phyloP scores from a whole-genome alignment of 2,888 invertebrate species.

The Pachymerium ferrugineum region DNA sequence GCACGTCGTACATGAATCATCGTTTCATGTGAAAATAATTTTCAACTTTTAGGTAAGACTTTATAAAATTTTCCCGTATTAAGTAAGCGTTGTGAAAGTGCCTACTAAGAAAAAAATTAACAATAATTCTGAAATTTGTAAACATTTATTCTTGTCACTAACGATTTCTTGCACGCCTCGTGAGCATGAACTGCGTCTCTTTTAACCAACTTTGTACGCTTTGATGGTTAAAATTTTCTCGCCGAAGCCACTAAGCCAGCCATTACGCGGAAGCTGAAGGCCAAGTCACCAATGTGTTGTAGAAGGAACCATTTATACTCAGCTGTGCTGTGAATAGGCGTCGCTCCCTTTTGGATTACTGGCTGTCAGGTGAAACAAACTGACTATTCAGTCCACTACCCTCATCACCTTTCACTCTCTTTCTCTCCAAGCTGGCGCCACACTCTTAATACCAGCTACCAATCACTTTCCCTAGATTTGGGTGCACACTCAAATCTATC shows the following conservation, averaged over 20 bases:
- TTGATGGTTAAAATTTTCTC: slow-evolving; percentile 1
- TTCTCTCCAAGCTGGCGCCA: slow-evolving; percentile 16
- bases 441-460: slow-evolving; percentile 10
- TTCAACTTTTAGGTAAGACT: too few species aligned
- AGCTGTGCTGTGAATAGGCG: neutral
- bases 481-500: slow-evolving; percentile 20
- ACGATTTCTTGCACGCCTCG: neutral
- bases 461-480: slow-evolving; percentile 10
- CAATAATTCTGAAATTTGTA: slow-evolving; percentile 1
- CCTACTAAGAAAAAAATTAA: slow-evolving; percentile 1
- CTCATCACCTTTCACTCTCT: slow-evolving; percentile 24
- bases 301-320: neutral
- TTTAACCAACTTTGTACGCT: neutral
- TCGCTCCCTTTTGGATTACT: slow-evolving; percentile 15
- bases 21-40: too few species aligned
- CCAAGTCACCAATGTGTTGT: neutral
- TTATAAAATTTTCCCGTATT: neutral
- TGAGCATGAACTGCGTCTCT: neutral
- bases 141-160: slow-evolving; percentile 10
- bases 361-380: slow-evolving; percentile 22
- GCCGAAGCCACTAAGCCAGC: slow-evolving; percentile 10
- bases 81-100: too few species aligned
- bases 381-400: slow-evolving; percentile 27
- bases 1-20: too few species aligned
- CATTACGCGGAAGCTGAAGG: slow-evolving; percentile 4